A percentile compares a stretch with the other conserved stretches of the same genome.
phyloP scores from a whole-genome alignment of 2,113 vertebrate genomes.

The Stictonetta naevosa region DNA sequence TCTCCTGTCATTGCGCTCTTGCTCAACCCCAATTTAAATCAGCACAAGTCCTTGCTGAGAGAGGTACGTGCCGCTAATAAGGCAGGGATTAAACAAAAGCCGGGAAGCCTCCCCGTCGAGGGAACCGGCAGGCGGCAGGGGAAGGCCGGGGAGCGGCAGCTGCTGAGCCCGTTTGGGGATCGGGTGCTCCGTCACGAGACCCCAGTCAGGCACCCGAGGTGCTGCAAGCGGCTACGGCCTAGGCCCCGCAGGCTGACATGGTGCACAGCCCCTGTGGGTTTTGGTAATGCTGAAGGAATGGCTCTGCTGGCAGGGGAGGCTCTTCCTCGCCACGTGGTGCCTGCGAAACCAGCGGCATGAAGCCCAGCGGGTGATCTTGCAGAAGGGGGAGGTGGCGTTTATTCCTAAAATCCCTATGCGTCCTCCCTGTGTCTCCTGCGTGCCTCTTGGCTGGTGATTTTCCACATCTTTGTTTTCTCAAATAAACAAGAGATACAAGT shows the following conservation, averaged over 20 bases:
- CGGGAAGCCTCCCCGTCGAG: background rate
- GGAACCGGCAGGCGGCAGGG: background rate
- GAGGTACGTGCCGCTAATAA: constrained; percentile 29
- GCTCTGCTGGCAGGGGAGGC: background rate
- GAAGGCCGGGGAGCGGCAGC: background rate
- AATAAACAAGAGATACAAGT: background rate
- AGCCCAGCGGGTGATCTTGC: no score
- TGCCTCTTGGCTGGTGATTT: background rate
- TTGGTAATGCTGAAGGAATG: background rate
- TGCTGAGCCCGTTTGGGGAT: background rate
- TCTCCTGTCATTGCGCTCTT: constrained; percentile 44
- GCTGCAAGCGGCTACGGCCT: background rate
- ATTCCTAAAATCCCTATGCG: fast-evolving
- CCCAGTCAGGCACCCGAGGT: background rate
- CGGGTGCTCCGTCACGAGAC: background rate
- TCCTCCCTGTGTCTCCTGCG: background rate
- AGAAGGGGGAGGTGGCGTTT: no score
- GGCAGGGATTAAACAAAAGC: constrained; percentile 23
- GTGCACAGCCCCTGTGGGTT: fast-evolving
- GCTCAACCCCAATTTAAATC: constrained; percentile 56
- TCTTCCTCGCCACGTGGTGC: background rate
- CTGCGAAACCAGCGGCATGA: no score
- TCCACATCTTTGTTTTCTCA: background rate
- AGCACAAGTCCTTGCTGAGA: constrained; percentile 52
- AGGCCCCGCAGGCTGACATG: background rate